Conservation (phyloP, 1,140 invertebrate genomes). For the Aporrectodea caliginosa region DNA sequence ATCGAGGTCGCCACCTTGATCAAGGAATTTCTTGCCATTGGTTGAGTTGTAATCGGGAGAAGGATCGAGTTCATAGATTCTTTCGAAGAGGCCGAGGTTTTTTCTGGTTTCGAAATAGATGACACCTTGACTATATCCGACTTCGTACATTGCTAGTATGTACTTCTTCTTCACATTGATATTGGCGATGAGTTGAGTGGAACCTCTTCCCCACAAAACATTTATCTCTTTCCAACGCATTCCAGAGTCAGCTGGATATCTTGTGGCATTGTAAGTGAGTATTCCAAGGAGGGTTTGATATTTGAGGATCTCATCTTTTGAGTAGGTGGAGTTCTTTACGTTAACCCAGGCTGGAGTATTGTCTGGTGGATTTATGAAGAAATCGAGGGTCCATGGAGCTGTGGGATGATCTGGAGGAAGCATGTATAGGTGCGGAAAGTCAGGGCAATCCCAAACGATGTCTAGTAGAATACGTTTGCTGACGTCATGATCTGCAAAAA, state of each 20-base stretch:
- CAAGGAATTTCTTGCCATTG: slow-evolving; percentile 34
- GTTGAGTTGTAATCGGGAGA: slow-evolving; percentile 4
- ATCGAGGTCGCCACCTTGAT: slow-evolving; percentile 35
- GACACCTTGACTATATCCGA: slow-evolving; percentile 36
- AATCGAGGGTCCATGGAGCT: slow-evolving; percentile 16
- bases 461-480: slow-evolving; percentile 9
- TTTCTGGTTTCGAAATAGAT: slow-evolving; percentile 37
- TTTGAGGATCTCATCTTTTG: slow-evolving; percentile 17
- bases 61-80: slow-evolving; percentile 35
- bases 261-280: slow-evolving; percentile 9
- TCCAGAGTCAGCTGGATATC: slow-evolving; percentile 14
- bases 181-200: slow-evolving; percentile 11
- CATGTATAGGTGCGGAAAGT: slow-evolving; percentile 26
- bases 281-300: slow-evolving; percentile 7
- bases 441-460: slow-evolving; percentile 22
- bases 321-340: slow-evolving; percentile 12
- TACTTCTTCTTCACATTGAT: slow-evolving; percentile 31
- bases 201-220: slow-evolving; percentile 19
- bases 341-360: slow-evolving; percentile 22
- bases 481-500: slow-evolving; percentile 16
- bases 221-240: slow-evolving; percentile 22
- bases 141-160: slow-evolving; percentile 35
- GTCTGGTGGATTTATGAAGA: slow-evolving; percentile 25
- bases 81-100: slow-evolving; percentile 20
- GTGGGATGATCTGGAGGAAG: slow-evolving; percentile 15